Evolutionary conservation across 2,113 vertebrate species (phyloP).

Genomic region (Anthoscopus minutus): DNA sequence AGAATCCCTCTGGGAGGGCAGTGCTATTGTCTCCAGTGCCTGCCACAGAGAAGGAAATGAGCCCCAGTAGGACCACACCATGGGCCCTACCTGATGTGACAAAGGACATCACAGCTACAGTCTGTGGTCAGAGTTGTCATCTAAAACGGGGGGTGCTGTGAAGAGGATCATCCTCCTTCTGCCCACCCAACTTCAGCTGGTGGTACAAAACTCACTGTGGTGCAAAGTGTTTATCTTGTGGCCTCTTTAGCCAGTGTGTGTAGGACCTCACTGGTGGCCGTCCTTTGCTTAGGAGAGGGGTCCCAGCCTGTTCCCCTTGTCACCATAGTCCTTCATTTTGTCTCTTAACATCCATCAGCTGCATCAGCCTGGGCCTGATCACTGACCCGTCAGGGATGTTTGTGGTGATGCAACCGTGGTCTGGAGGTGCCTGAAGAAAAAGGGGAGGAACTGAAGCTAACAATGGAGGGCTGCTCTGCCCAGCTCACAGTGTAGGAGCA

Average conservation of each 20-base stretch:
- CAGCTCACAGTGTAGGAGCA: not conserved
- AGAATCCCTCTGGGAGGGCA: not conserved
- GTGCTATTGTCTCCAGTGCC: not conserved
- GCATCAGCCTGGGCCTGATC: not conserved
- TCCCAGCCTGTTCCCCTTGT: not conserved
- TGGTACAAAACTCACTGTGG: not conserved
- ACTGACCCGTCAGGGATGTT: not conserved
- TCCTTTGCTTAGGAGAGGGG: not conserved
- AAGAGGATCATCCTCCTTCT: not conserved
- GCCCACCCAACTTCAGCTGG: not conserved
- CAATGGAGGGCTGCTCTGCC: not conserved
- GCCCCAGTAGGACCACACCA: not conserved
- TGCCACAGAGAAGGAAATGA: not conserved
- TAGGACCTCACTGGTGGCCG: not conserved
- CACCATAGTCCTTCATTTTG: not conserved
- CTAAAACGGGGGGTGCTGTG: not conserved
- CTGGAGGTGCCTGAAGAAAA: not conserved
- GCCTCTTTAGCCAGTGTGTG: rapidly evolving
- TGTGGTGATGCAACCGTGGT: rapidly evolving
- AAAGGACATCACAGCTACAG: not conserved
- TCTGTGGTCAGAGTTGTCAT: not conserved
- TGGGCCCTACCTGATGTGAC: not conserved
- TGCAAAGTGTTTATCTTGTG: not conserved
- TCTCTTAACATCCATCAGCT: not conserved
- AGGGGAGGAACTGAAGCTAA: not conserved